These are phyloP conservation scores for Geotrupes spiniger DNA, from an alignment of 2,888 invertebrate species.

Conservation along the genomic window DNA sequence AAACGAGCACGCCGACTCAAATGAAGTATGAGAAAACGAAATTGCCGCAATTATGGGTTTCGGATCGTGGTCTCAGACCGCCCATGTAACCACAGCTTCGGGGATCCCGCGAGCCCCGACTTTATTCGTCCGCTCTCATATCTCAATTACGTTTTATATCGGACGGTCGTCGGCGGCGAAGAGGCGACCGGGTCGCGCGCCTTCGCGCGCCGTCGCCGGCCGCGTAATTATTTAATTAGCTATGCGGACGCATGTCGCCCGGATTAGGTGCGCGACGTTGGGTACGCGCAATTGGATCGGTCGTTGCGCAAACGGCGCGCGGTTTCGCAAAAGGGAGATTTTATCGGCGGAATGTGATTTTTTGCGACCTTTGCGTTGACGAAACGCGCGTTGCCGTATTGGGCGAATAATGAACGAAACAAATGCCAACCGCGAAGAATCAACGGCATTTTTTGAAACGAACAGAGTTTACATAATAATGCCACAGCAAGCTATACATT, in stretches of 20 bases:
- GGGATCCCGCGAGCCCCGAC: conserved; percentile 36
- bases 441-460: too few species aligned
- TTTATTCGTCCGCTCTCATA: conserved; percentile 43
- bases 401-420: too few species aligned
- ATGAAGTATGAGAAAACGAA: conserved; percentile 48
- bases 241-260: not conserved
- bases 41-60: conserved; percentile 50
- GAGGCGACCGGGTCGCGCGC: not conserved
- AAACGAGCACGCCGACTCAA: conserved; percentile 43
- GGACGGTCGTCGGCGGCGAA: not conserved
- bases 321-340: too few species aligned
- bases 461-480: too few species aligned
- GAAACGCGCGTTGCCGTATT: too few species aligned
- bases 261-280: too few species aligned
- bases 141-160: conserved; percentile 42
- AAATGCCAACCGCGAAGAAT: too few species aligned
- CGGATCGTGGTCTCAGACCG: conserved; percentile 44
- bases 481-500: too few species aligned
- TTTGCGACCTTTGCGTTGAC: too few species aligned
- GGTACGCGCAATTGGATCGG: too few species aligned
- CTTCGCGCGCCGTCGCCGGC: not conserved
- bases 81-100: conserved; percentile 49
- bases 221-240: conserved; percentile 3
- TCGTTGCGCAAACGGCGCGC: too few species aligned
- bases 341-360: too few species aligned